Evolutionary conservation across 2,797 vertebrate species (phyloP).

Genomic region (Pagetopsis macropterus): DNA sequence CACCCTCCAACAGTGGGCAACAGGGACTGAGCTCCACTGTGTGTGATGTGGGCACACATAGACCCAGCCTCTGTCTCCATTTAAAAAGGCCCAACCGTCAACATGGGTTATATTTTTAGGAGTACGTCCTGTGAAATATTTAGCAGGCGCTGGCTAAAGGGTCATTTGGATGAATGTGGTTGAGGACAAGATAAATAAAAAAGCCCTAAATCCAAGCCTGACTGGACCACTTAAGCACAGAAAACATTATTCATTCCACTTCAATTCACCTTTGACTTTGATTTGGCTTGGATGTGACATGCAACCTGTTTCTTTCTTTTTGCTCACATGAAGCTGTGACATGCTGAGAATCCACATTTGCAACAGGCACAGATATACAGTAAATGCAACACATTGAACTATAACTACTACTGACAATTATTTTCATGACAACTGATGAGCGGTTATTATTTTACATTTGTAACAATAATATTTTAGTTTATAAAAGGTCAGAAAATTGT

Average conservation of each 20-base stretch:
- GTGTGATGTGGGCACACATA: conserved; percentile 64
- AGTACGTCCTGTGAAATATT: conserved; percentile 68
- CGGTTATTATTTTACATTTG: too few species aligned
- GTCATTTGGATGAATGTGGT: conserved; percentile 30
- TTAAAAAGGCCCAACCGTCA: conserved; percentile 61
- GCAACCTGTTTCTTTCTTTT: neutral
- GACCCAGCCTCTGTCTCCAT: conserved; percentile 64
- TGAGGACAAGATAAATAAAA: neutral
- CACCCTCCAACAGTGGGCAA: conserved; percentile 39
- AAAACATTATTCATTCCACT: neutral
- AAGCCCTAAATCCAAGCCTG: neutral
- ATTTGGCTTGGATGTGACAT: neutral
- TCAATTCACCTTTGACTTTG: conserved; percentile 18
- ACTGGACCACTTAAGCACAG: neutral
- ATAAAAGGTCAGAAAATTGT: neutral
- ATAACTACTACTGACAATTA: neutral
- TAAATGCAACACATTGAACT: neutral
- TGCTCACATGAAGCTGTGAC: neutral
- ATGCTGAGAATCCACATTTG: neutral
- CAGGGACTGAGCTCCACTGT: conserved; percentile 69
- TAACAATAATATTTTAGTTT: neutral
- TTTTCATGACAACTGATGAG: neutral
- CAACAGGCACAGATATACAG: neutral
- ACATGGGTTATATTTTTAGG: conserved; percentile 62
- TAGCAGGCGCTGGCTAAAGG: conserved; percentile 26